Percentiles rank a stretch among this genome's conserved stretches.
Conservation (phyloP, 2,888 invertebrate genomes). For the Drosophila algonquin region DNA sequence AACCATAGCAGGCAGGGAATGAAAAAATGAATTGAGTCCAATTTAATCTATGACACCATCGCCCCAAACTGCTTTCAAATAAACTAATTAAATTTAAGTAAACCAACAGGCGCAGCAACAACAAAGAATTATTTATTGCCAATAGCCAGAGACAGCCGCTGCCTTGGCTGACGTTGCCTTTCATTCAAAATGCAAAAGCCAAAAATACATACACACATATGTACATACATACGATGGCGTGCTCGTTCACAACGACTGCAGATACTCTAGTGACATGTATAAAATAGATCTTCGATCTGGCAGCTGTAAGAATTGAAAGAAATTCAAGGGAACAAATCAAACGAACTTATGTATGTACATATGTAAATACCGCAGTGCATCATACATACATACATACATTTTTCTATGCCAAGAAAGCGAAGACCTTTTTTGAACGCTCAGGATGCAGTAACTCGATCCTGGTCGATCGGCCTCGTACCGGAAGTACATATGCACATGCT, state of each 20-base stretch:
- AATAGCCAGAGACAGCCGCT: constrained; percentile 44
- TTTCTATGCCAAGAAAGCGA: no score
- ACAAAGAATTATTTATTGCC: constrained; percentile 76
- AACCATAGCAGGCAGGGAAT: neutral
- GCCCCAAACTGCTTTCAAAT: constrained; percentile 77
- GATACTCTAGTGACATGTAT: neutral
- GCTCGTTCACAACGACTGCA: neutral
- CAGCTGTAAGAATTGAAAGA: no score
- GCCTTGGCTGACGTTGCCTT: constrained; percentile 37
- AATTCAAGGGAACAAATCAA: no score
- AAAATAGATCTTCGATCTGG: no score
- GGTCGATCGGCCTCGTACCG: no score
- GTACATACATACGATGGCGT: neutral
- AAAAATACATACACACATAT: neutral
- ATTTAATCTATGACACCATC: constrained; percentile 80
- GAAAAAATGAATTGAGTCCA: constrained; percentile 31
- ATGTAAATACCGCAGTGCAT: no score
- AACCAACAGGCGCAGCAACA: constrained; percentile 46
- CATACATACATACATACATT: no score
- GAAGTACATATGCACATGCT: no score
- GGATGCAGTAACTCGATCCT: no score
- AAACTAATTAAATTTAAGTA: constrained; percentile 77
- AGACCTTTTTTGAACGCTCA: no score
- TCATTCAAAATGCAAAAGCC: constrained; percentile 45
- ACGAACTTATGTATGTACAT: no score